Evolutionary conservation across 2,888 invertebrate species (phyloP), one percentile per base, ranked within the genome.

Genomic region (Drosophila meridiana): DNA sequence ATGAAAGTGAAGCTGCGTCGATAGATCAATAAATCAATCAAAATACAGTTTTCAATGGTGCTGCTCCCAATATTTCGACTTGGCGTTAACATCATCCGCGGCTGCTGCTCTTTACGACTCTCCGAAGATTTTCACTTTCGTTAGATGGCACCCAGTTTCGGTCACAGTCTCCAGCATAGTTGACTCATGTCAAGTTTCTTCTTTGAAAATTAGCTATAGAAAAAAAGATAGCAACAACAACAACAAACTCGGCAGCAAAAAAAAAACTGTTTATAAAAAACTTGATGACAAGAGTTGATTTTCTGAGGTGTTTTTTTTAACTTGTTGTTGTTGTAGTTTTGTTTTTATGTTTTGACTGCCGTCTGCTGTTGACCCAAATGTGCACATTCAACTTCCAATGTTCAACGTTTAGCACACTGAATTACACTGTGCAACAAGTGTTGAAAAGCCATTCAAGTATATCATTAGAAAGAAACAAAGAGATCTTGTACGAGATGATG

Each of bases 291-390:
- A 69, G 55, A 47, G 50, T 58, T 48, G 67, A 43, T 45, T 62
- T 60, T 78, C 53, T 36, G 36, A 36, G 42, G 13, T 26, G 42
- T 32, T 48, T 43, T 55, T 55, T 66, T 43, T 14, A 8, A 36
- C 20, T 50, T 38, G 53, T 45, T 56, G 57, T 50, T 55, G 30
- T 11, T 11, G 43, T 45, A 11, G 7, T 48, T 48, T 48, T 63
- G 69, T 61, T 57, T 65, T 75, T 48, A 13, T 50, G 52, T 74
- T 50, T 67, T 40, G 71, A 66, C 80, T 75, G 67, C 60, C 71
- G 58, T 63, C 70, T 78, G 67, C 60, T 74, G 71, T 58, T 83
- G 85, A 83, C 83, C 83, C 72, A 83, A 77, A 83, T 83, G 83
- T 64, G 64, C 68, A 78, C 78, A 75, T 60, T 75, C 62, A 58